Base-by-base conservation (phyloP, 2,113 vertebrate species). In the Smithornis capensis region DNA sequence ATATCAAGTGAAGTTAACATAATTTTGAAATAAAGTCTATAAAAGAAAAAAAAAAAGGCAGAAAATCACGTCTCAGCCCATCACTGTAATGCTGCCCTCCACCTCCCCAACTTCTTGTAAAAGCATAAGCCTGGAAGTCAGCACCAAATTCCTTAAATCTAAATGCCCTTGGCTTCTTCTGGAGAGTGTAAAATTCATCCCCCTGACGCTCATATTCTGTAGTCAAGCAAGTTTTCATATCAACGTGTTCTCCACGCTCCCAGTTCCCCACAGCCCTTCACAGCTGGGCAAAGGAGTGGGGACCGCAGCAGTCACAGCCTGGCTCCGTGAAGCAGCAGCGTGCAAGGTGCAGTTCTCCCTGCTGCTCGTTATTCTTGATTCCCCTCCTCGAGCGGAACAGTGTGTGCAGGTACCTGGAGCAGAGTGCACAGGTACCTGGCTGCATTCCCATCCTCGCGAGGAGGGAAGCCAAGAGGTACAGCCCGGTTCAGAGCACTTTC, bases 111-210 rank as follows among this genome's bases (percentile, higher is more conserved):
- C 29, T 75, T 67, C 82, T 44, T 83, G 50, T 88, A 92, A 90
- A 87, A 88, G 50, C 64, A 40, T 52, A 86, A 92, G 31, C 60
- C 79, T 92, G 60, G 68, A 92, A 92, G n/a, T 68, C 68, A 90
- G 49, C 3, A 0, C 40, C 57, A 84, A 84, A 87, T 95, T 90
- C 92, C 77, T 94, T 85, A 81, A 68, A 97, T 68, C 79, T 89
- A 60, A 92, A 90, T 73, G 90, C 76, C 76, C 76, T 90, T 75
- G 64, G 63, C 80, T 96, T 95, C 86, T 93, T 78, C 76, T 89
- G 74, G 45, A 71, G 44, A 81, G 71, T 79, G 56, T 83, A 94
- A 93, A 91, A 94, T 89, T 83, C 64, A 49, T 31, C 83, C 92
- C 76, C 68, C 64, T 68, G 60, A 77, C 38, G 12, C 35, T 81